Conservation (phyloP, 2,888 invertebrate genomes). For the Tanytarsus gracilentus region DNA sequence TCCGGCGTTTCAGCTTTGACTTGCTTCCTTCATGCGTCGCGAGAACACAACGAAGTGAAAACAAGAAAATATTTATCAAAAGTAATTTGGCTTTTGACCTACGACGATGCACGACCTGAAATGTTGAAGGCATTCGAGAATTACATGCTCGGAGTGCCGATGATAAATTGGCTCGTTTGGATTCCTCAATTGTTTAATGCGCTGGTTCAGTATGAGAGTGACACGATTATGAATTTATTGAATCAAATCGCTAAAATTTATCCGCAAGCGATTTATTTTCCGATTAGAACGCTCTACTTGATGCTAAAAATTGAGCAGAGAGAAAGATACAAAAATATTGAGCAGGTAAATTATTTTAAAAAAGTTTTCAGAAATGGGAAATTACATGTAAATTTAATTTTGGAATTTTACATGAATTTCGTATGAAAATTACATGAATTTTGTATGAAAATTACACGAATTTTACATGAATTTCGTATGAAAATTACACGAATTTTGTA, state of each 20-base stretch:
- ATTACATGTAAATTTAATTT: too few species aligned
- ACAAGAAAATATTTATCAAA: conserved; percentile 92
- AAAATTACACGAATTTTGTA: conserved; percentile 34
- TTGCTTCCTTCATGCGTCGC: conserved; percentile 89
- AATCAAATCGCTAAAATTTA: conserved; percentile 90
- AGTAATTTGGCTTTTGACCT: conserved; percentile 87
- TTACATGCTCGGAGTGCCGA: conserved; percentile 86
- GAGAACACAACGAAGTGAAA: conserved; percentile 92
- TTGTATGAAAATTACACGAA: too few species aligned
- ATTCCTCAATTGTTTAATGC: conserved; percentile 90
- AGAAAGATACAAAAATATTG: conserved; percentile 70
- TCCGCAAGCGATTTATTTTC: conserved; percentile 96
- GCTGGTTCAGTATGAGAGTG: conserved; percentile 83
- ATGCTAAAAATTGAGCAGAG: conserved; percentile 84
- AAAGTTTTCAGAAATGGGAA: too few species aligned
- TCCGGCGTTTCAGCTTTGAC: conserved; percentile 84
- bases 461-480: too few species aligned
- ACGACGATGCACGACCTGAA: conserved; percentile 75
- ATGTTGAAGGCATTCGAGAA: conserved; percentile 88
- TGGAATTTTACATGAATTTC: too few species aligned
- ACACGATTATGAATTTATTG: conserved; percentile 78
- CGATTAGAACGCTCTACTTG: conserved; percentile 84
- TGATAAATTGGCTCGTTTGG: conserved; percentile 94
- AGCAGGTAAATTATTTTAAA: conserved; percentile 47
- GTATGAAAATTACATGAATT: too few species aligned